Evolutionary conservation across 2,113 vertebrate species (phyloP).

Genomic region (Leptodactylus fuscus): DNA sequence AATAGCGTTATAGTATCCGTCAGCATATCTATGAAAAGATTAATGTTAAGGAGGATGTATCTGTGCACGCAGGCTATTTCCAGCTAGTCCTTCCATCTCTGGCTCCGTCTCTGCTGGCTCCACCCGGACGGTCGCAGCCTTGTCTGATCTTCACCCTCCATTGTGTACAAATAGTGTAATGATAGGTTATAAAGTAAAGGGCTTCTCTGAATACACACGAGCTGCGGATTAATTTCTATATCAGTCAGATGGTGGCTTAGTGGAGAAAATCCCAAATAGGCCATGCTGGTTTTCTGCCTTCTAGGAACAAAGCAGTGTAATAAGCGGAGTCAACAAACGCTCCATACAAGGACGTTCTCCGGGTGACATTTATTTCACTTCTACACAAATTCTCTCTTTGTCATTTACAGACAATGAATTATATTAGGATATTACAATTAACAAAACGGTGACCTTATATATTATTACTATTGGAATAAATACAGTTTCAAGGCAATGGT

Average conservation of each 20-base stretch:
- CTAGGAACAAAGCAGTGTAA: slow-evolving; percentile 8
- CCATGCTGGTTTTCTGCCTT: slow-evolving; percentile 31
- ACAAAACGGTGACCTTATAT: not conserved
- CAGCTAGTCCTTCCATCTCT: not conserved
- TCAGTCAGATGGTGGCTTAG: slow-evolving; percentile 20
- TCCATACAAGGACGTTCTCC: not conserved
- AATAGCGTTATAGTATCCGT: not conserved
- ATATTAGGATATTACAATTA: not conserved
- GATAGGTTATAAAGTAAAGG: slow-evolving; percentile 12
- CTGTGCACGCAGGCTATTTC: not conserved
- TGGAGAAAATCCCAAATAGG: slow-evolving; percentile 27
- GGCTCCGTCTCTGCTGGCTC: not conserved
- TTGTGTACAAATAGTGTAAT: not conserved
- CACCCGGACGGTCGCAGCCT: not conserved
- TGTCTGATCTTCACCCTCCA: not conserved
- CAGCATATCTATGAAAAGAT: slow-evolving; percentile 18
- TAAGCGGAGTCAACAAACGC: not conserved
- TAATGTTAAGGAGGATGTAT: slow-evolving; percentile 10
- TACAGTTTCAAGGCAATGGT: no score
- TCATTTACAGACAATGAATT: not conserved
- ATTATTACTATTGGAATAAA: no score
- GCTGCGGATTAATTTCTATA: slow-evolving; percentile 25
- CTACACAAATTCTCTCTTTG: no score
- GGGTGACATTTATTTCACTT: not conserved
- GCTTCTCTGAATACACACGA: not conserved